Evolutionary conservation across 1,140 invertebrate species (phyloP).

Genomic region (Akabosia matsudoensis): DNA sequence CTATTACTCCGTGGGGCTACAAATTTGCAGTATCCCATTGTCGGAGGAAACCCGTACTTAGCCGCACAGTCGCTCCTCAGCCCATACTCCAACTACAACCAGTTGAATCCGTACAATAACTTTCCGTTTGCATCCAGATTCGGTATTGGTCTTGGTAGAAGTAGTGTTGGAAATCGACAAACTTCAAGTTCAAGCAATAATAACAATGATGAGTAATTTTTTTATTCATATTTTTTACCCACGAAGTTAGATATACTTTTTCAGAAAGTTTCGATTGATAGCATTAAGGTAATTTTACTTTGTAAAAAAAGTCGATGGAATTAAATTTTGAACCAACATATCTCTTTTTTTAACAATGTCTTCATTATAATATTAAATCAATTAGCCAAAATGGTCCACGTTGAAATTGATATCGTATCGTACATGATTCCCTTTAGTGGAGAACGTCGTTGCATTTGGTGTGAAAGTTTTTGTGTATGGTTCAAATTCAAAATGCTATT

Average conservation of each 20-base stretch:
- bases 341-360: no score
- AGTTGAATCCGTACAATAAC: constrained; percentile 33
- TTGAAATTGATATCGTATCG: no score
- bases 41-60: constrained; percentile 16
- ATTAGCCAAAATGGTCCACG: no score
- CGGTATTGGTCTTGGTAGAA: constrained; percentile 33
- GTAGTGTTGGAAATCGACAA: background rate
- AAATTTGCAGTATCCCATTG: constrained; percentile 23
- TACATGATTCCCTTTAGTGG: no score
- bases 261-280: no score
- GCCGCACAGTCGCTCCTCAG: constrained; percentile 29
- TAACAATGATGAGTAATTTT: background rate
- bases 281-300: no score
- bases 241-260: background rate
- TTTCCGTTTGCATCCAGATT: constrained; percentile 40
- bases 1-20: constrained; percentile 27
- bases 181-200: constrained; percentile 21
- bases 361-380: no score
- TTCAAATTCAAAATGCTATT: no score
- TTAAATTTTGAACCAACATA: no score
- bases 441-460: no score
- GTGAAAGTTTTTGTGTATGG: no score
- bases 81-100: constrained; percentile 34
- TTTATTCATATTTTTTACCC: background rate
- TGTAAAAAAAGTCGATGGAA: no score